These are phyloP conservation scores for Plebejus melissa DNA, from an alignment of 2,888 invertebrate species.

Conservation along the genomic window DNA sequence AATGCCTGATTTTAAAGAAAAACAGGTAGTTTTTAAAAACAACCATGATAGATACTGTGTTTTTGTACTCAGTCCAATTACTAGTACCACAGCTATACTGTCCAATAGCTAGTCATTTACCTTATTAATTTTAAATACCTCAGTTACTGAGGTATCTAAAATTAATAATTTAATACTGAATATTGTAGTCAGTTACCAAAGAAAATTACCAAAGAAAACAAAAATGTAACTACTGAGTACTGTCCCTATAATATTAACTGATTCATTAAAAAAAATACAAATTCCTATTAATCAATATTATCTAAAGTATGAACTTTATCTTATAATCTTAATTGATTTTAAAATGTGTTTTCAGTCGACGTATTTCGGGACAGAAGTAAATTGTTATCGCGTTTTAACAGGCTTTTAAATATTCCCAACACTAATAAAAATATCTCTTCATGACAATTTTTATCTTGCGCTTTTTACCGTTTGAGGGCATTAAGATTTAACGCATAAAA, in stretches of 20 bases:
- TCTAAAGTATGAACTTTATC: constrained; percentile 41
- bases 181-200: no score
- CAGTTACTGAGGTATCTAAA: no score
- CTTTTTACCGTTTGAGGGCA: constrained; percentile 23
- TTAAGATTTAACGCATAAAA: constrained; percentile 14
- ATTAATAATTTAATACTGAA: no score
- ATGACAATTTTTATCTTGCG: constrained; percentile 21
- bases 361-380: constrained; percentile 17
- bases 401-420: constrained; percentile 22
- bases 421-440: constrained; percentile 20
- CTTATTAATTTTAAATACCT: no score
- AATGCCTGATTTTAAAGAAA: no score
- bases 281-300: constrained; percentile 38
- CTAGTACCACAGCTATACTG: no score
- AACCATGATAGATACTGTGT: no score
- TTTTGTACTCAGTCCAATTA: no score
- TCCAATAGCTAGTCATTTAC: no score
- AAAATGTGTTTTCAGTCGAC: constrained; percentile 26
- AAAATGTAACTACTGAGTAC: neutral
- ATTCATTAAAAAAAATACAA: constrained; percentile 9
- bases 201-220: neutral
- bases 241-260: neutral
- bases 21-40: no score
- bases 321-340: constrained; percentile 45
- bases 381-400: constrained; percentile 20